Conservation (phyloP, 2,113 vertebrate species). For the Syrmaticus mikado region DNA sequence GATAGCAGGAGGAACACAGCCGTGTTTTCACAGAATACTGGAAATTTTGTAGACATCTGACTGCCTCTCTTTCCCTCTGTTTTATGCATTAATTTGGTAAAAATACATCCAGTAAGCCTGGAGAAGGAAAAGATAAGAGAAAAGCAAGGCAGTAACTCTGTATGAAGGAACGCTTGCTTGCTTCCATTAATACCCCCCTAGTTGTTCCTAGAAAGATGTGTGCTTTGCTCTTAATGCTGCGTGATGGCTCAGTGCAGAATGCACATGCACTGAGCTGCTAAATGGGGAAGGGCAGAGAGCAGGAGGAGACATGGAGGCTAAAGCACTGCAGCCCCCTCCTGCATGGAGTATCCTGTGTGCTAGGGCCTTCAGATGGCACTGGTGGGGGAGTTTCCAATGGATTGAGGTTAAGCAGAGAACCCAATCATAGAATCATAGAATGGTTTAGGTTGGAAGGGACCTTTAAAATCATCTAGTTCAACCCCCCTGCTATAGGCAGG, state of each 20-base stretch:
- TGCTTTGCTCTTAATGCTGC: rapidly evolving
- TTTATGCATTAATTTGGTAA: background rate
- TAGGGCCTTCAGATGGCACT: rapidly evolving
- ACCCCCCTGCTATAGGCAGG: too few species aligned
- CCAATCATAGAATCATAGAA: background rate
- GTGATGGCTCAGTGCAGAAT: rapidly evolving
- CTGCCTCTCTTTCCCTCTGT: background rate
- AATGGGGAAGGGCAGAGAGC: background rate
- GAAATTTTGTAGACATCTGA: background rate
- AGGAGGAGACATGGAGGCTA: background rate
- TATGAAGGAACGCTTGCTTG: background rate
- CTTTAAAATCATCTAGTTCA: too few species aligned
- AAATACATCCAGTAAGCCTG: background rate
- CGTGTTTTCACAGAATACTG: background rate
- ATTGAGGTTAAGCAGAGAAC: background rate
- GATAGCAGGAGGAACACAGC: background rate
- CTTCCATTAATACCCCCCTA: background rate
- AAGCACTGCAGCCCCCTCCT: background rate
- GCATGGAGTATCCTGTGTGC: background rate
- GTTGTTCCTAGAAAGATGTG: background rate
- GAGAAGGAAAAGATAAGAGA: background rate
- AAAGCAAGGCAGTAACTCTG: background rate
- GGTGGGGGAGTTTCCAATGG: background rate
- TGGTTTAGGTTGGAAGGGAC: too few species aligned
- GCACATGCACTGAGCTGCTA: rapidly evolving